Conservation (phyloP, 2,888 invertebrate genomes). For the Hypomecis atomaria region DNA sequence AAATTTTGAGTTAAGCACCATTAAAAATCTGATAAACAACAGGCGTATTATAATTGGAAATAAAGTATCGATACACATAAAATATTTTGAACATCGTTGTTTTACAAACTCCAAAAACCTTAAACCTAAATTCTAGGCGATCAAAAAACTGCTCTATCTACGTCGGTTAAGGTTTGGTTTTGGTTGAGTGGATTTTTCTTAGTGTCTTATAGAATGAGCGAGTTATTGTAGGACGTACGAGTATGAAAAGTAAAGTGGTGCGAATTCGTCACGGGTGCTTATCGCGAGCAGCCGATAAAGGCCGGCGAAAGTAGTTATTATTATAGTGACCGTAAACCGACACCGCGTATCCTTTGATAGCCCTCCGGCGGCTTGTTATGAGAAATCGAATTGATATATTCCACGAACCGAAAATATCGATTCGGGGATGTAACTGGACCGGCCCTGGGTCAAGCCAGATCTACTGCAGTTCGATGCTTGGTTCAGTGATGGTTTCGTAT, state of each 20-base stretch:
- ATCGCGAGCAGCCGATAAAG: constrained; percentile 81
- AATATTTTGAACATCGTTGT: constrained; percentile 69
- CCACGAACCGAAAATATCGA: constrained; percentile 7
- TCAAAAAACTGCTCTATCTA: neutral
- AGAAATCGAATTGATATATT: constrained; percentile 23
- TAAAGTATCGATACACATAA: constrained; percentile 70
- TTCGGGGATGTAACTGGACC: neutral
- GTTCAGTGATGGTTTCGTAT: too few species aligned
- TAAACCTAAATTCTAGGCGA: neutral
- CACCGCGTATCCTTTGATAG: constrained; percentile 66
- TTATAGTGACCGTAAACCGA: constrained; percentile 69
- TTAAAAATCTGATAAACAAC: constrained; percentile 62
- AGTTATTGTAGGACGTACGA: constrained; percentile 39
- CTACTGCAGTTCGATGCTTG: neutral
- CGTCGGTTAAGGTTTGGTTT: constrained; percentile 6
- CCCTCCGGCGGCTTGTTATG: constrained; percentile 29
- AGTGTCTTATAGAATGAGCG: constrained; percentile 16
- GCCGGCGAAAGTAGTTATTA: constrained; percentile 77
- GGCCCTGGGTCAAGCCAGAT: neutral
- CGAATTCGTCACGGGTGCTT: constrained; percentile 84
- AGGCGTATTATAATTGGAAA: constrained; percentile 75
- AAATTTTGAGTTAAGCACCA: constrained; percentile 32
- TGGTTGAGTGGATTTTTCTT: neutral
- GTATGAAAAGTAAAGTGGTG: constrained; percentile 63
- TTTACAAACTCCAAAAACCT: constrained; percentile 15